Percentiles rank a stretch among this genome's conserved stretches.
Conservation (phyloP, 2,797 vertebrate species). For the Momotus momota region DNA sequence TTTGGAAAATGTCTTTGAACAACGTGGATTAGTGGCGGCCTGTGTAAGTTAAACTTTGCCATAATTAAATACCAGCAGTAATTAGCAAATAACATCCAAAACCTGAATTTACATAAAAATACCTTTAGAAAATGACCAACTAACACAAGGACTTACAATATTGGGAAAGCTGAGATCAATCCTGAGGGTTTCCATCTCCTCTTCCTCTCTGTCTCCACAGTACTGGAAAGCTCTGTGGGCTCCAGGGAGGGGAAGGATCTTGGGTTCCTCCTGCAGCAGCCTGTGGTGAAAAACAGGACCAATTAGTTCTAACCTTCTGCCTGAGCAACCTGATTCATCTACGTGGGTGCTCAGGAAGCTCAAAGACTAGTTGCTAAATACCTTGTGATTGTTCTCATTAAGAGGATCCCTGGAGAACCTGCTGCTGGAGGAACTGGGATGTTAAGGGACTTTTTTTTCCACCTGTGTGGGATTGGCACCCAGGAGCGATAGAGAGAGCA, state of each 20-base stretch:
- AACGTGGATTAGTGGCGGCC: conserved; percentile 4
- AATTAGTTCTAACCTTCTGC: neutral
- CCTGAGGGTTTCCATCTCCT: neutral
- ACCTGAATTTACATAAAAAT: neutral
- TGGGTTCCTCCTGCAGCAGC: neutral
- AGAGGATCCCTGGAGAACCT: neutral
- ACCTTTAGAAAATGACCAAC: neutral
- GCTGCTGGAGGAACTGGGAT: neutral
- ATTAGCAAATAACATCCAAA: conserved; percentile 21
- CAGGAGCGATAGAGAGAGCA: neutral
- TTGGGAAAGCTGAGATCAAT: neutral
- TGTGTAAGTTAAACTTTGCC: neutral
- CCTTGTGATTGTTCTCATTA: neutral
- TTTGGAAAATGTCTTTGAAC: neutral
- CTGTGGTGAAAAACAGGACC: neutral
- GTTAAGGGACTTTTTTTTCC: neutral
- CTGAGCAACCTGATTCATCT: neutral
- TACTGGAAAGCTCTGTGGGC: neutral
- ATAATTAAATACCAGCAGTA: conserved; percentile 16
- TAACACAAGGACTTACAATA: neutral
- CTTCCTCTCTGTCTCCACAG: neutral
- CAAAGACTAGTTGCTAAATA: neutral
- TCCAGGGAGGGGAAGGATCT: neutral
- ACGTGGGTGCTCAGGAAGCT: neutral
- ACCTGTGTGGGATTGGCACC: neutral